Evolutionary conservation across 2,113 vertebrate species (phyloP).

Genomic region (Isichthys henryi): DNA sequence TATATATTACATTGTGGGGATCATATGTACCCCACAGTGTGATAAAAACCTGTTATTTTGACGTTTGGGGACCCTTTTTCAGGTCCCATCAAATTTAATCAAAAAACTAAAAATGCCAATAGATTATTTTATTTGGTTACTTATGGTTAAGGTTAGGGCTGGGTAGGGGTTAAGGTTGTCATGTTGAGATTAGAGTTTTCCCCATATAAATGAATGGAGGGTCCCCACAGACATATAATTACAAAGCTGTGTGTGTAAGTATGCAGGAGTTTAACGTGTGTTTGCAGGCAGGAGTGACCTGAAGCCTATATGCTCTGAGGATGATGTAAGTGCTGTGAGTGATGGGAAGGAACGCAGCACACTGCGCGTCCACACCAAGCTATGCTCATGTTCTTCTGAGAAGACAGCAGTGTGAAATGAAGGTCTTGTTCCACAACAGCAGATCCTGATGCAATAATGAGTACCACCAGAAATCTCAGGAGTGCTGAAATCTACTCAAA

Average conservation of each 20-base stretch:
- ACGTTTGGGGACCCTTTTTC: too few species aligned
- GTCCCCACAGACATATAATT: too few species aligned
- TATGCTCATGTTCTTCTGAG: conserved; percentile 24
- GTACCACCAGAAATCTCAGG: neutral
- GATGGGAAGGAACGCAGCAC: conserved; percentile 40
- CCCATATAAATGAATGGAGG: too few species aligned
- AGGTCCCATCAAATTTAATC: too few species aligned
- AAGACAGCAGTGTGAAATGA: neutral
- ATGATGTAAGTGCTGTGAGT: conserved; percentile 45
- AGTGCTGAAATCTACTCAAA: neutral
- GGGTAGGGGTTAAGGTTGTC: too few species aligned
- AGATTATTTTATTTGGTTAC: too few species aligned
- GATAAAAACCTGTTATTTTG: too few species aligned
- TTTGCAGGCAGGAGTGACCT: conserved; percentile 32
- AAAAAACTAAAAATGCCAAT: too few species aligned
- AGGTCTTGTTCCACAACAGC: neutral
- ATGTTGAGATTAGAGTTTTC: too few species aligned
- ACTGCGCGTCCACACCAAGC: conserved; percentile 31
- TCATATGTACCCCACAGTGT: too few species aligned
- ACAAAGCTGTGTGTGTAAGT: conserved; percentile 1
- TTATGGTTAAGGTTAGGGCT: too few species aligned
- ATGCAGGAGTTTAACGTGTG: conserved; percentile 17
- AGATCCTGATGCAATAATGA: neutral
- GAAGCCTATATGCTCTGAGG: conserved; percentile 34
- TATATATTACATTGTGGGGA: too few species aligned